phyloP scores from a whole-genome alignment of 2,797 vertebrate species.

The Threskiornis aethiopicus region DNA sequence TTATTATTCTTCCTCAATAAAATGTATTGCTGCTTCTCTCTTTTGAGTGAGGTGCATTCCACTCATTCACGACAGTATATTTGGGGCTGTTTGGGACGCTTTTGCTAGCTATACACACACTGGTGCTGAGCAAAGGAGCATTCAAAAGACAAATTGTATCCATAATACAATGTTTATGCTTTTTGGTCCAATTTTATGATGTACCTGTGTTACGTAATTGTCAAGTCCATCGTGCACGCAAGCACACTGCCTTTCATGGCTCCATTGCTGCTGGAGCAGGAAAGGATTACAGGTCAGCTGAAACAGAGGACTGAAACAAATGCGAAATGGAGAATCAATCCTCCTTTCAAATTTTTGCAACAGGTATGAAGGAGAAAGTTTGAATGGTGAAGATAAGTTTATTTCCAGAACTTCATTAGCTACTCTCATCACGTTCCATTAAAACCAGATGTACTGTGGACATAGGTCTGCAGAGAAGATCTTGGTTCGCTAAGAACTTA shows the following conservation, averaged over 20 bases:
- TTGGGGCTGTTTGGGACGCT: neutral
- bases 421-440: neutral
- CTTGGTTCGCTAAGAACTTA: neutral
- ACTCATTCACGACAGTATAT: neutral
- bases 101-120: neutral
- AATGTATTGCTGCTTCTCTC: too few relatives aligned
- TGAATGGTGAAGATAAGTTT: neutral
- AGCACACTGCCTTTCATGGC: neutral
- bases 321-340: neutral
- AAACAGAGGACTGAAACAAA: neutral
- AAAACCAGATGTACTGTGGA: neutral
- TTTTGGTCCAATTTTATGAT: neutral
- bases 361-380: neutral
- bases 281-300: neutral
- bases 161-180: neutral
- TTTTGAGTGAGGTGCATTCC: too few relatives aligned
- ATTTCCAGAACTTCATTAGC: neutral
- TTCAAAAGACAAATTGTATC: neutral
- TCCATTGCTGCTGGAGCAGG: neutral
- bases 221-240: neutral
- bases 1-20: too few relatives aligned
- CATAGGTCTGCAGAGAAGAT: neutral
- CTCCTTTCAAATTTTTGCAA: neutral
- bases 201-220: neutral
- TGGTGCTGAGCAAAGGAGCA: neutral